Base-by-base conservation (phyloP, 1,140 invertebrate species). In the Lepidurus packardi region DNA sequence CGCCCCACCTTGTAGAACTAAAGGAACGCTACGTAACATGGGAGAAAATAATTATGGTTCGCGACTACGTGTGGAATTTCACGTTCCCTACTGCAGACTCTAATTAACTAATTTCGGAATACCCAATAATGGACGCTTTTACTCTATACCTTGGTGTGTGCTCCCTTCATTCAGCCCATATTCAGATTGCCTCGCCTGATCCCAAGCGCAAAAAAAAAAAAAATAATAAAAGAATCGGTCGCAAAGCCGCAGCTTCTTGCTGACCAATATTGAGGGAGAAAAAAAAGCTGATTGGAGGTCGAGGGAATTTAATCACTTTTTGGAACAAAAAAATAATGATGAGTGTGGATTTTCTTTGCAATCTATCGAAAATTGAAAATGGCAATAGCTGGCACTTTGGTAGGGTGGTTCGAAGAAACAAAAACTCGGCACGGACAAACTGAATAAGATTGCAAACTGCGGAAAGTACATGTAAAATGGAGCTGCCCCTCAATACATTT, bases 401-500 rank as follows among this genome's bases (percentile, higher is more conserved):
- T 65, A 65, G 53, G 10, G 53, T 65, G 53, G 16, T 13, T 65
- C 21, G 53, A 4, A 65, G 21, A 11, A n/a, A n/a, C 4, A 65
- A 65, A 65, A 65, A 21, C 53, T n/a, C 53, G 53, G 16, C 21
- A 65, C 21, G 53, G 21, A 65, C 53, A 65, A 65, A 65, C 16
- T 21, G 21, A 65, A 65, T 65, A 65, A 65, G 53, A 65, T 16
- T 65, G 53, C 16, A 9, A 65, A 65, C 21, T 16, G 53, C 53
- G 53, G 53, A n/a, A 65, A 65, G 53, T 34, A 65, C 8, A 65
- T 65, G 53, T 65, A 65, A 65, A 65, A 65, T 65, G 53, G 53
- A 65, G 53, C 53, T 65, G 53, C 53, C 53, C 53, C 53, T 65
- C 53, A 65, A 65, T 65, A 65, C 53, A 65, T 65, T 65, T 65